Percentiles rank a stretch among this genome's conserved stretches.
These are phyloP conservation scores for Brachystomella parvula DNA, from an alignment of 1,140 invertebrate genomes.

Conservation along the genomic window DNA sequence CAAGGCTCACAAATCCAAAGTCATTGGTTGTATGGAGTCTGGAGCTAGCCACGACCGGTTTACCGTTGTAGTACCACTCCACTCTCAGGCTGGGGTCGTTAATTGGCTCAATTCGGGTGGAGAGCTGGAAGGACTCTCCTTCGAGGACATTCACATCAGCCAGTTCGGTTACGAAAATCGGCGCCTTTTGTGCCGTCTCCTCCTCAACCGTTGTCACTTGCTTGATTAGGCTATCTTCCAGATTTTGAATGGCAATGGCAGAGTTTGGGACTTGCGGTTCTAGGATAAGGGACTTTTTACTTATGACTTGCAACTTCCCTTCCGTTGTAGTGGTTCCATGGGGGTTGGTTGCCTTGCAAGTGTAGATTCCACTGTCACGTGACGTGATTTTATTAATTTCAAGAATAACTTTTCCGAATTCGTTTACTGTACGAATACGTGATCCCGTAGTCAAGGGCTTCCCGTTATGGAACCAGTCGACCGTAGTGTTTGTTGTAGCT, in stretches of 20 bases:
- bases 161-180: slow-evolving; percentile 74
- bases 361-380: slow-evolving; percentile 79
- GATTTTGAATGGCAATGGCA: slow-evolving; percentile 78
- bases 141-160: slow-evolving; percentile 74
- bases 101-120: slow-evolving; percentile 73
- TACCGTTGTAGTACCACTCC: slow-evolving; percentile 89
- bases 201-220: slow-evolving; percentile 69
- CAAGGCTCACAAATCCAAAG: slow-evolving; percentile 82
- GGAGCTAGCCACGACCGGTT: slow-evolving; percentile 52
- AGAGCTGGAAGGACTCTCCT: slow-evolving; percentile 80
- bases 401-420: slow-evolving; percentile 87
- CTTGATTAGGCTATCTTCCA: slow-evolving; percentile 82
- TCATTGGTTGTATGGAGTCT: slow-evolving; percentile 85
- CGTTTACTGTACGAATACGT: slow-evolving; percentile 81
- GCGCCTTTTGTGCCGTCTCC: slow-evolving; percentile 64
- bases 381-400: slow-evolving; percentile 81
- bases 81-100: slow-evolving; percentile 79
- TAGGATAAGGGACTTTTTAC: slow-evolving; percentile 75
- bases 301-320: slow-evolving; percentile 73
- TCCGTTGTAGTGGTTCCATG: slow-evolving; percentile 81
- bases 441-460: slow-evolving; percentile 78
- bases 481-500: slow-evolving; percentile 81
- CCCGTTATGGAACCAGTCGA: slow-evolving; percentile 95
- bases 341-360: slow-evolving; percentile 81
- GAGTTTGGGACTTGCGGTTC: slow-evolving; percentile 83